Base-by-base conservation (phyloP, 1,140 invertebrate genomes). In the Chymomyza costata region DNA sequence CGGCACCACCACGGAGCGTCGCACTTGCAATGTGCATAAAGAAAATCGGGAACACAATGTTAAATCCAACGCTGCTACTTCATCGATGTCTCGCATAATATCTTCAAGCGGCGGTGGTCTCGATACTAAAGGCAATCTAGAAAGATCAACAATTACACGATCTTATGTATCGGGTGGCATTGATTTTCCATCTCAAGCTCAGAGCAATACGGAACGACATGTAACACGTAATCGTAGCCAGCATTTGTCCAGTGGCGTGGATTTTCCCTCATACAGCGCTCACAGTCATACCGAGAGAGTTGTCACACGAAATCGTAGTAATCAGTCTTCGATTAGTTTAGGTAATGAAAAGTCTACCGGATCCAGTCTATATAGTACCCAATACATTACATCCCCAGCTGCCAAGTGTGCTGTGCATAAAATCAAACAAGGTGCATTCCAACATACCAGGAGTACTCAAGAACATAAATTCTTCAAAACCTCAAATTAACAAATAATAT, bases 401-500 rank as follows among this genome's bases (percentile, higher is more conserved):
- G 86, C 61, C 7, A 92, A 92, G 0, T 95, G 94, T 86, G 93
- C 94, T 1, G 93, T 92, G 3, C 88, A 93, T 17, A 86, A 93
- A 10, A 88, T 95, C 6, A 92, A 94, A 66, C 90, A 92, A 34
- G 90, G 92, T 35, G 91, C 91, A 13, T 95, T 93, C 82, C 93
- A 93, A 81, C 93, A 94, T 66, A 93, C 93, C 1, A 89, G 93
- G 53, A 92, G 94, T 80, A 93, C 93, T 0, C 91, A 89, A 37
- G 91, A 93, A 73, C 93, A 95, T 76, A 94, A 93, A 80, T 95
- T 94, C 82, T 95, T 94, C 71, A 88, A 92, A 80, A 89, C 92
- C 35, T 87, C 87, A 86, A 84, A 84, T 52, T 66, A 69, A 66
- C 19, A 52, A 3, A 15, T 14, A 16, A 34, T 31, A 43, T 37